Conservation (phyloP, 2,888 invertebrate genomes). For the Metacarcinus magister region DNA sequence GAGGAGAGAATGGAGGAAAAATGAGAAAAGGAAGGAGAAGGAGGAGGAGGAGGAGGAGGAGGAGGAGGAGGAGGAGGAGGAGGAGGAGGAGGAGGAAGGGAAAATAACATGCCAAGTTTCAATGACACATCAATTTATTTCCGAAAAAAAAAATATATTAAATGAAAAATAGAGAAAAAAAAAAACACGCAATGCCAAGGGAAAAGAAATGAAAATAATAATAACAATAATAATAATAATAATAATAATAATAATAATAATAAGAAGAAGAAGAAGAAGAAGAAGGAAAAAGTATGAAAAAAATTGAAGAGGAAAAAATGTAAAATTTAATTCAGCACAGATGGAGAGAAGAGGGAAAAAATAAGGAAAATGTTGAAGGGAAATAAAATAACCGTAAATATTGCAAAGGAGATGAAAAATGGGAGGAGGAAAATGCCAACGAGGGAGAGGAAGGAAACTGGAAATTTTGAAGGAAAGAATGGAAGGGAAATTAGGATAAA, state of each 20-base stretch:
- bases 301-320: not conserved
- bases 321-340: not conserved
- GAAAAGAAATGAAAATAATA: not conserved
- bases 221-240: not conserved
- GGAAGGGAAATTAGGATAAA: not conserved
- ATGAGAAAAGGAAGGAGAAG: not conserved
- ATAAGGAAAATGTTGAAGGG: not conserved
- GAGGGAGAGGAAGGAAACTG: not conserved
- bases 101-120: not conserved
- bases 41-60: not conserved
- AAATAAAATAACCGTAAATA: not conserved
- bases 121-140: not conserved
- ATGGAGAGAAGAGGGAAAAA: not conserved
- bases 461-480: not conserved
- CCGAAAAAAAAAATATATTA: not conserved
- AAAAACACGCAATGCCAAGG: not conserved
- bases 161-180: not conserved
- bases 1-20: not conserved
- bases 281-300: not conserved
- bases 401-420: not conserved
- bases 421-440: not conserved
- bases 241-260: not conserved
- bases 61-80: not conserved
- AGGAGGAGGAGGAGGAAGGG: not conserved
- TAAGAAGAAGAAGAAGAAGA: not conserved